Evolutionary conservation across 2,113 vertebrate species (phyloP).

Genomic region (Odocoileus virginianus): DNA sequence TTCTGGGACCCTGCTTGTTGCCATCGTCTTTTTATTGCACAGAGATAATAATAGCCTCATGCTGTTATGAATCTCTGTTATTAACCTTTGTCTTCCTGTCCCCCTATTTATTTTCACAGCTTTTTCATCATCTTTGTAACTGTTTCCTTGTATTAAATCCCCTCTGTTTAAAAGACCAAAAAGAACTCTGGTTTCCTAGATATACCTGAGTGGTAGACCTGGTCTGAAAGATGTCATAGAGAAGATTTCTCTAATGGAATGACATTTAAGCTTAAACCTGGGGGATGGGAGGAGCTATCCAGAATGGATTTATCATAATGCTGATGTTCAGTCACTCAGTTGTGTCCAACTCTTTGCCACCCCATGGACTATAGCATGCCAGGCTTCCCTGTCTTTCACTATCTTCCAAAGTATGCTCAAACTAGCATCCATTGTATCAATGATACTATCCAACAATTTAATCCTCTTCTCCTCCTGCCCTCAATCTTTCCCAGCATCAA

Average conservation of each 20-base stretch:
- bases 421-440: neutral
- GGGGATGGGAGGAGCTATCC: neutral
- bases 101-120: neutral
- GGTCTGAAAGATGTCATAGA: neutral
- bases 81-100: neutral
- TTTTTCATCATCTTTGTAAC: neutral
- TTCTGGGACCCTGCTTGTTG: neutral
- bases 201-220: neutral
- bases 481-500: neutral
- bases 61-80: neutral
- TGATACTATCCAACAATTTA: neutral
- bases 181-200: neutral
- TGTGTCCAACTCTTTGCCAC: fast-evolving
- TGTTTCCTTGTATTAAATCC: neutral
- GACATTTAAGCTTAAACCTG: neutral
- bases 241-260: neutral
- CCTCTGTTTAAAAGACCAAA: neutral
- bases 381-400: neutral
- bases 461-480: neutral
- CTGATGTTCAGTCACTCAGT: neutral
- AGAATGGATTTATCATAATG: neutral
- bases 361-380: neutral
- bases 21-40: neutral
- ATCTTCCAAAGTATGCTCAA: neutral
- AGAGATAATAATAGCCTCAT: neutral